These are phyloP conservation scores for Macaria notata DNA, from an alignment of 2,888 invertebrate species.

Conservation along the genomic window DNA sequence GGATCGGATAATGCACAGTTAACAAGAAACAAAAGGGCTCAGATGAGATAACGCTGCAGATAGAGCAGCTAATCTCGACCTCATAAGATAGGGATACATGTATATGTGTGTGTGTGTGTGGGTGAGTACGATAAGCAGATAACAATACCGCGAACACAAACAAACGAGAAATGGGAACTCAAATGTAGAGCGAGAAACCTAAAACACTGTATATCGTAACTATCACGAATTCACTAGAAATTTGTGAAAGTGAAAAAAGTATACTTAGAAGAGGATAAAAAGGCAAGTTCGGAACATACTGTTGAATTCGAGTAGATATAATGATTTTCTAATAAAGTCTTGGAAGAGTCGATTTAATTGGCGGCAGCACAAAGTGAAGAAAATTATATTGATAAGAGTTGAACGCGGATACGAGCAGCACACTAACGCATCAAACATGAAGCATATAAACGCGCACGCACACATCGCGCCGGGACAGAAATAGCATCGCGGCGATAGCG, in stretches of 20 bases:
- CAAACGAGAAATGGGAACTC: conserved; percentile 3
- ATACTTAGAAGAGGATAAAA: too few species aligned
- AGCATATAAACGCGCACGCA: conserved; percentile 47
- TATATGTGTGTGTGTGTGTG: neutral
- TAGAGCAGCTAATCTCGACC: conserved; percentile 16
- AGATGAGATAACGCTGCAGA: conserved; percentile 16
- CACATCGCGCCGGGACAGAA: conserved; percentile 53
- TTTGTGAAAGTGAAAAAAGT: too few species aligned
- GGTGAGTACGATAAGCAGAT: conserved; percentile 13
- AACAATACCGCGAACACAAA: conserved; percentile 6
- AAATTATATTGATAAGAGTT: conserved; percentile 75
- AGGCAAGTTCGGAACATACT: too few species aligned
- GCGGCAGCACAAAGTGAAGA: conserved; percentile 60
- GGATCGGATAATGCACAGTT: conserved; percentile 7
- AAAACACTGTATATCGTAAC: too few species aligned
- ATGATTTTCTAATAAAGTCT: too few species aligned
- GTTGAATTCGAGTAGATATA: too few species aligned
- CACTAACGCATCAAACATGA: conserved; percentile 41
- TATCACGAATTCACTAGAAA: too few species aligned
- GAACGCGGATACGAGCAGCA: conserved; percentile 70
- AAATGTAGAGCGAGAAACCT: conserved; percentile 1
- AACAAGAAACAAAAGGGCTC: conserved; percentile 13
- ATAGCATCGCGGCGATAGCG: conserved; percentile 76
- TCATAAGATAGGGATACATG: conserved; percentile 11
- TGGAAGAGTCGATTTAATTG: conserved; percentile 36